A percentile compares a stretch with the other conserved stretches of the same genome.
phyloP scores from a whole-genome alignment of 2,113 vertebrate genomes.

The Helogale parvula region DNA sequence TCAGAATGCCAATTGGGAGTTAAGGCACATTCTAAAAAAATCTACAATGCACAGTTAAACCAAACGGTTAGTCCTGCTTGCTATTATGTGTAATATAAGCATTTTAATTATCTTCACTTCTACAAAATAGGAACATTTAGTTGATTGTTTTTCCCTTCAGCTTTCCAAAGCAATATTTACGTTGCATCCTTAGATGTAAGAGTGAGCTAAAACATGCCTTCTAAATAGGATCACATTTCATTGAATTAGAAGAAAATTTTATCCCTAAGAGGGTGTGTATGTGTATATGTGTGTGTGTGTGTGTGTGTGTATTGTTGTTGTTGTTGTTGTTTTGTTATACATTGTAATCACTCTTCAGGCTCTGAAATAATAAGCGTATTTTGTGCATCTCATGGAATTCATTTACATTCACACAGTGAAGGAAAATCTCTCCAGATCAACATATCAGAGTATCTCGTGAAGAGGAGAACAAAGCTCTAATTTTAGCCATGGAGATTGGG shows the following conservation, averaged over 20 bases:
- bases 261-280: neutral
- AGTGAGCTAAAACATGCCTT: neutral
- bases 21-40: neutral
- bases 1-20: neutral
- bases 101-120: constrained; percentile 53
- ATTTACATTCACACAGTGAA: constrained; percentile 43
- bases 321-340: neutral
- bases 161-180: constrained; percentile 45
- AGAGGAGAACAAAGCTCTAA: constrained; percentile 49
- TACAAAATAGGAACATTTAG: constrained; percentile 49
- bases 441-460: constrained; percentile 5
- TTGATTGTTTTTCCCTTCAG: constrained; percentile 10
- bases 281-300: neutral
- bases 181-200: constrained; percentile 1
- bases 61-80: constrained; percentile 35
- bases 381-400: constrained; percentile 11
- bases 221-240: neutral
- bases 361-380: neutral
- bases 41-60: neutral
- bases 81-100: neutral
- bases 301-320: neutral
- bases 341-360: constrained; percentile 8
- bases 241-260: constrained; percentile 46
- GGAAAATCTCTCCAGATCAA: constrained; percentile 46
- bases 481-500: constrained; percentile 50